Evolutionary conservation across 2,797 vertebrate genomes (phyloP).

Genomic region (Danio aesculapii): DNA sequence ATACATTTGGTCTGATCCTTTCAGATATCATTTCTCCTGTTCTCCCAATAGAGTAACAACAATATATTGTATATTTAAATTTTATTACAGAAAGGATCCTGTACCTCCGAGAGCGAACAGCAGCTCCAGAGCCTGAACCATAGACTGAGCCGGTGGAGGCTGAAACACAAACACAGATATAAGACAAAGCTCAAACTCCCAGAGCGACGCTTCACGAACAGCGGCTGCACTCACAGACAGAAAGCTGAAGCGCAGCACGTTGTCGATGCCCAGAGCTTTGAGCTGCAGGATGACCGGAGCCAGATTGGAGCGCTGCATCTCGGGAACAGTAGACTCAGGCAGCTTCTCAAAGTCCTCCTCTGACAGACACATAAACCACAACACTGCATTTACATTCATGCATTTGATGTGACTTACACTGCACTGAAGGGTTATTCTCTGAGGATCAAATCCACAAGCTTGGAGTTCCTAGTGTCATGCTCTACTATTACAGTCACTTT

Average conservation of each 20-base stretch:
- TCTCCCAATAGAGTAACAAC: too few species aligned
- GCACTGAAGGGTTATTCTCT: too few species aligned
- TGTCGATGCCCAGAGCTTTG: constrained; percentile 97
- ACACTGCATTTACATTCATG: background rate
- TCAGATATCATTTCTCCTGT: too few species aligned
- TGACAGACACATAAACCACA: constrained; percentile 63
- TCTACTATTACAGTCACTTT: too few species aligned
- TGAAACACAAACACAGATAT: constrained; percentile 62
- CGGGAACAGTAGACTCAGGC: constrained; percentile 89
- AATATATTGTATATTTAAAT: too few species aligned
- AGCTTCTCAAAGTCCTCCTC: constrained; percentile 97
- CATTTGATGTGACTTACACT: too few species aligned
- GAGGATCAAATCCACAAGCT: too few species aligned
- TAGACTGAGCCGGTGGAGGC: constrained; percentile 97
- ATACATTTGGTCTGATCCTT: too few species aligned
- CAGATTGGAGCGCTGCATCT: constrained; percentile 98
- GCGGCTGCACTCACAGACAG: constrained; percentile 79
- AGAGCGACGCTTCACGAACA: background rate
- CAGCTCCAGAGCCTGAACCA: constrained; percentile 98
- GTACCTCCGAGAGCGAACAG: constrained; percentile 96
- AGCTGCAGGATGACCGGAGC: constrained; percentile 97
- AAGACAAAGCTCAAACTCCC: background rate
- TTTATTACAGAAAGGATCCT: background rate
- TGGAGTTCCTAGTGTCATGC: too few species aligned
- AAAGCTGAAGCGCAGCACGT: constrained; percentile 97